Conservation (phyloP, 2,113 vertebrate genomes). For the Columba janthina region DNA sequence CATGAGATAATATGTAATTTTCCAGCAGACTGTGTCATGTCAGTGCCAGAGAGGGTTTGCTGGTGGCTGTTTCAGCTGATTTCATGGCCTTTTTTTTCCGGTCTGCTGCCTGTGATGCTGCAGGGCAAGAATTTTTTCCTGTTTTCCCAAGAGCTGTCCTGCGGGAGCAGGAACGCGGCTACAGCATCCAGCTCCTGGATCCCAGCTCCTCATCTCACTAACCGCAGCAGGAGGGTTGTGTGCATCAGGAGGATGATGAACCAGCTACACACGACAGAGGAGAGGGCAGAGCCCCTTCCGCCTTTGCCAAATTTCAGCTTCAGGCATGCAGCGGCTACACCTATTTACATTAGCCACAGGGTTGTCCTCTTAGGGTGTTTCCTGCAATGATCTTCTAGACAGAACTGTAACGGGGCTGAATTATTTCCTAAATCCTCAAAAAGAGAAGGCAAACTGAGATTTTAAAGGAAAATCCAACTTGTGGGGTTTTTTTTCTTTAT, state of each 20-base stretch:
- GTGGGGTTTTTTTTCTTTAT: not conserved
- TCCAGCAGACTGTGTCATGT: rapidly evolving
- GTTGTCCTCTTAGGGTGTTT: not conserved
- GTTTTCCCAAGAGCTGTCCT: not conserved
- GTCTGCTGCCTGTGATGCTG: rapidly evolving
- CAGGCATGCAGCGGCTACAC: not conserved
- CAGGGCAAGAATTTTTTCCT: not conserved
- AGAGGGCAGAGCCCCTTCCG: not conserved
- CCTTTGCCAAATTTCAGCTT: not conserved
- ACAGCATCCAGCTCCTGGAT: not conserved
- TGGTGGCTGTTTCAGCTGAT: not conserved
- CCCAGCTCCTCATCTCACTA: rapidly evolving
- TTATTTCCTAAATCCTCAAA: not conserved
- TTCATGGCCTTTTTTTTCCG: not conserved
- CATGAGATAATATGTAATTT: not conserved
- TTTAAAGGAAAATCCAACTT: not conserved
- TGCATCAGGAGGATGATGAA: not conserved
- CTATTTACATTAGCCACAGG: not conserved
- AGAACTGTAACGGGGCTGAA: not conserved
- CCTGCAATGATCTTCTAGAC: not conserved
- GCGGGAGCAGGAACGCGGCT: rapidly evolving
- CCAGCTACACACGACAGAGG: rapidly evolving
- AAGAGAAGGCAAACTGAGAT: not conserved
- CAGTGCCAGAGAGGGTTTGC: not conserved
- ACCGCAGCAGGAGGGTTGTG: not conserved